Percentiles rank a stretch among this genome's conserved stretches.
These are phyloP conservation scores for Dolichallabes microphthalmus DNA, from an alignment of 2,113 vertebrate genomes.

Conservation along the genomic window DNA sequence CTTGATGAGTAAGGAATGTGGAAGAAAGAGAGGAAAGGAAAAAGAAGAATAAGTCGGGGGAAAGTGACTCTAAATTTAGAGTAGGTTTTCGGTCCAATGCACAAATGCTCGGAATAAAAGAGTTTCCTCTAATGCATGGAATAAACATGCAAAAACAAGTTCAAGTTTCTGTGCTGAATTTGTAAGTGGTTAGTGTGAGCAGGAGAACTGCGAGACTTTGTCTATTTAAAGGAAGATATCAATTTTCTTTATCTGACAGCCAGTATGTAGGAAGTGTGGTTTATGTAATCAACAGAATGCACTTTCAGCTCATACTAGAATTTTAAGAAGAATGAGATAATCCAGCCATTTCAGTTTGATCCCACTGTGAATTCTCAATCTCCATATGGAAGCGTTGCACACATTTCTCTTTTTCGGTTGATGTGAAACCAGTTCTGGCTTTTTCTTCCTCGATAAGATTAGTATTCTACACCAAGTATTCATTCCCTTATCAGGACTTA, in stretches of 20 bases:
- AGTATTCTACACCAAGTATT: neutral
- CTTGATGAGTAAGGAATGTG: neutral
- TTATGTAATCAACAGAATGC: constrained; percentile 26
- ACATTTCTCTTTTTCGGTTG: neutral
- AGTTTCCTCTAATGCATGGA: neutral
- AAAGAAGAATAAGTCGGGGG: neutral
- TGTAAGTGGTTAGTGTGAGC: neutral
- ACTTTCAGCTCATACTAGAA: neutral
- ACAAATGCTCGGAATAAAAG: neutral
- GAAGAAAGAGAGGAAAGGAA: neutral
- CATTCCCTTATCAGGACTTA: constrained; percentile 22
- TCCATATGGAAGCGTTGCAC: neutral
- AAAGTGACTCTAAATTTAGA: neutral
- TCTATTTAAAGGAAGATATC: neutral
- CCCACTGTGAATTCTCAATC: constrained; percentile 1
- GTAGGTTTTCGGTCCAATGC: neutral
- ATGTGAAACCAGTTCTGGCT: neutral
- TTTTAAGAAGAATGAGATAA: neutral
- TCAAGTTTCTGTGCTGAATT: neutral
- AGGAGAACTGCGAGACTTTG: neutral
- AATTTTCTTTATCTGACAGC: constrained; percentile 27
- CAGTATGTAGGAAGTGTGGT: neutral
- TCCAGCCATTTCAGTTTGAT: neutral
- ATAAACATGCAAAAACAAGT: neutral
- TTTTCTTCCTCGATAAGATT: constrained; percentile 4